phyloP scores from a whole-genome alignment of 2,113 vertebrate genomes.

The Oostethus manadensis region DNA sequence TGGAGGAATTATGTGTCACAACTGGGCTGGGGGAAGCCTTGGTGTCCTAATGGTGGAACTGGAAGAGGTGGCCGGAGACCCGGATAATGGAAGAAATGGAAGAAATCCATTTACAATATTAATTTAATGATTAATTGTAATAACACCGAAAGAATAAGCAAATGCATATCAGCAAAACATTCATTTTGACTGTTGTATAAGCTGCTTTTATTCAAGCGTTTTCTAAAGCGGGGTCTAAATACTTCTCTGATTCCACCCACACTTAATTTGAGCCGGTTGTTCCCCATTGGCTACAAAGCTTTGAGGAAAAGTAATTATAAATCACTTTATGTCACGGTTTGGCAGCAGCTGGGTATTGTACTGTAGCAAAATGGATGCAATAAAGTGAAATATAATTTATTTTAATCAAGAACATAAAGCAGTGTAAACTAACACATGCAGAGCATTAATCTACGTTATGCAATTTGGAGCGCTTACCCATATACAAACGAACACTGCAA shows the following conservation, averaged over 20 bases:
- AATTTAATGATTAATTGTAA: too few relatives aligned
- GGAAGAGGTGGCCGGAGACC: too few relatives aligned
- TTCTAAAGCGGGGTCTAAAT: conserved; percentile 34
- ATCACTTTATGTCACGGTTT: conserved; percentile 36
- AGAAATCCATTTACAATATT: too few relatives aligned
- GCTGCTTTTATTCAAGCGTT: conserved; percentile 27
- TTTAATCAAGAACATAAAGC: conserved; percentile 30
- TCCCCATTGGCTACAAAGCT: conserved; percentile 24
- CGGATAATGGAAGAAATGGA: too few relatives aligned
- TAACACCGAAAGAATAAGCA: neutral
- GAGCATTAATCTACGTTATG: conserved; percentile 26
- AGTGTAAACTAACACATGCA: conserved; percentile 31
- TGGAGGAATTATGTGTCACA: too few relatives aligned
- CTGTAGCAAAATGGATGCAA: conserved; percentile 35
- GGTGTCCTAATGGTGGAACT: too few relatives aligned
- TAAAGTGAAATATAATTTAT: conserved; percentile 16
- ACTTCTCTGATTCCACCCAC: conserved; percentile 38
- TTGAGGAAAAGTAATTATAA: conserved; percentile 51
- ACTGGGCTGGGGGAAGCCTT: too few relatives aligned
- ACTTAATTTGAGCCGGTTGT: conserved; percentile 27
- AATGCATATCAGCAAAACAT: conserved; percentile 3
- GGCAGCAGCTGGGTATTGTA: conserved; percentile 12
- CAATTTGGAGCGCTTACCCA: conserved; percentile 27
- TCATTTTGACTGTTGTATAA: conserved; percentile 19
- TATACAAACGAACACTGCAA: conserved; percentile 30